Evolutionary conservation across 2,797 vertebrate genomes (phyloP).

Genomic region (Enteromius viviparus): DNA sequence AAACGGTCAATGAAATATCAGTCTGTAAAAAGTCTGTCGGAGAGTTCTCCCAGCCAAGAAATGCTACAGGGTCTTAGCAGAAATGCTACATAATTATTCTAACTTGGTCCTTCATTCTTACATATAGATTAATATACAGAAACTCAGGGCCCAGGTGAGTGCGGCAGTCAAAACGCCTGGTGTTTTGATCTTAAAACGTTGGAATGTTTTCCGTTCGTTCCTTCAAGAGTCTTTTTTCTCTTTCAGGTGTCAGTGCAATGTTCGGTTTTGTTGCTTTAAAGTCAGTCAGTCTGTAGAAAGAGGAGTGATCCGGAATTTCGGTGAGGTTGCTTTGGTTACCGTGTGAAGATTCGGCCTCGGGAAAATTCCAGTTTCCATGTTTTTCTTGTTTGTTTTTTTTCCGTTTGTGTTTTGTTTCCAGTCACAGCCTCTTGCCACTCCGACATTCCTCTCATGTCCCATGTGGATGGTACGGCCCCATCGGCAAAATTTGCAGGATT

Average conservation of each 20-base stretch:
- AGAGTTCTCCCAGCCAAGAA: constrained; percentile 77
- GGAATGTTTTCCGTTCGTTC: constrained; percentile 57
- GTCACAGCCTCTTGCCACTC: constrained; percentile 72
- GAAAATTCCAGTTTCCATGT: constrained; percentile 40
- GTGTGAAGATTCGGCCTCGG: constrained; percentile 75
- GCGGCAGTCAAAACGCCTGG: constrained; percentile 64
- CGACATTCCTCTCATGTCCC: constrained; percentile 72
- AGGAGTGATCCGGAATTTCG: constrained; percentile 74
- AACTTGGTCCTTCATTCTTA: constrained; percentile 70
- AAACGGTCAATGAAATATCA: constrained; percentile 66
- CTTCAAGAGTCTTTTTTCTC: constrained; percentile 70
- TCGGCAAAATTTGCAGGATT: constrained; percentile 75
- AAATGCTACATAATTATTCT: constrained; percentile 83
- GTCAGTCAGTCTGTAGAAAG: constrained; percentile 68
- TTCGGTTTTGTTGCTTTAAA: constrained; percentile 69
- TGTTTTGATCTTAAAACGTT: constrained; percentile 51
- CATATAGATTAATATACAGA: constrained; percentile 58
- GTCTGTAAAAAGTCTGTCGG: constrained; percentile 64
- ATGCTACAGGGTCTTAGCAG: constrained; percentile 85
- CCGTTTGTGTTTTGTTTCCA: constrained; percentile 56
- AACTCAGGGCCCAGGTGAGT: constrained; percentile 58
- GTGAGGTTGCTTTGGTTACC: constrained; percentile 85
- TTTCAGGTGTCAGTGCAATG: constrained; percentile 74
- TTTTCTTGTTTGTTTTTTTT: constrained; percentile 55
- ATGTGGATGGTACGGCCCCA: constrained; percentile 71